phyloP scores from a whole-genome alignment of 2,797 vertebrate species.

The Galagoides demidoff region DNA sequence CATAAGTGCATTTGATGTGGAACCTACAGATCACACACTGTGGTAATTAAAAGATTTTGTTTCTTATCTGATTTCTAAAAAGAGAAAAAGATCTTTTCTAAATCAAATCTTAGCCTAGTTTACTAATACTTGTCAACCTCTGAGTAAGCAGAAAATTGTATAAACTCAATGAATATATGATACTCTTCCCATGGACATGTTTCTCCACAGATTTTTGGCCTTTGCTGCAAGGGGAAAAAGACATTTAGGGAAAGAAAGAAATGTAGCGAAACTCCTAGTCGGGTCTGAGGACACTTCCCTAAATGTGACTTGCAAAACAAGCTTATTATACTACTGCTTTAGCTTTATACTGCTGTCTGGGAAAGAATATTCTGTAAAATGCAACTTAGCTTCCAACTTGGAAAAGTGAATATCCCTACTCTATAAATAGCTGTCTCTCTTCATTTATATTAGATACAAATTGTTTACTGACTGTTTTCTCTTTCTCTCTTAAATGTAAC shows the following conservation, averaged over 20 bases:
- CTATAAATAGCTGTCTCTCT: slow-evolving; percentile 40
- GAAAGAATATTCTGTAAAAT: neutral
- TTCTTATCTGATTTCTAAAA: slow-evolving; percentile 58
- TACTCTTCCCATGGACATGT: neutral
- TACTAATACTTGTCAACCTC: slow-evolving; percentile 21
- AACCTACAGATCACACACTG: slow-evolving; percentile 70
- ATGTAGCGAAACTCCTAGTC: neutral
- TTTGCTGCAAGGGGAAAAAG: neutral
- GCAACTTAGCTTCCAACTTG: slow-evolving; percentile 16
- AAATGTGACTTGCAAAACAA: slow-evolving; percentile 7
- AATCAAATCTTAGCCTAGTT: slow-evolving; percentile 29
- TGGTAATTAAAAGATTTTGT: slow-evolving; percentile 55
- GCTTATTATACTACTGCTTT: neutral
- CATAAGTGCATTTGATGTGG: slow-evolving; percentile 75
- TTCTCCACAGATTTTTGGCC: neutral
- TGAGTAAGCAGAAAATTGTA: neutral
- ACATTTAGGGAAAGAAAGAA: neutral
- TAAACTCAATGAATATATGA: neutral
- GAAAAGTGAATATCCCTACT: slow-evolving; percentile 4
- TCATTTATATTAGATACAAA: slow-evolving; percentile 31
- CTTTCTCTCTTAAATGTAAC: slow-evolving; percentile 25
- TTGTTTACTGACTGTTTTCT: slow-evolving; percentile 19
- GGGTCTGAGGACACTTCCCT: neutral
- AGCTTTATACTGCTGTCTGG: slow-evolving; percentile 1
- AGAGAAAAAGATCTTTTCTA: slow-evolving; percentile 30